Percentiles rank a stretch among this genome's conserved stretches.
Conservation (phyloP, 1,140 invertebrate genomes). For the Mactra quadrangularis region DNA sequence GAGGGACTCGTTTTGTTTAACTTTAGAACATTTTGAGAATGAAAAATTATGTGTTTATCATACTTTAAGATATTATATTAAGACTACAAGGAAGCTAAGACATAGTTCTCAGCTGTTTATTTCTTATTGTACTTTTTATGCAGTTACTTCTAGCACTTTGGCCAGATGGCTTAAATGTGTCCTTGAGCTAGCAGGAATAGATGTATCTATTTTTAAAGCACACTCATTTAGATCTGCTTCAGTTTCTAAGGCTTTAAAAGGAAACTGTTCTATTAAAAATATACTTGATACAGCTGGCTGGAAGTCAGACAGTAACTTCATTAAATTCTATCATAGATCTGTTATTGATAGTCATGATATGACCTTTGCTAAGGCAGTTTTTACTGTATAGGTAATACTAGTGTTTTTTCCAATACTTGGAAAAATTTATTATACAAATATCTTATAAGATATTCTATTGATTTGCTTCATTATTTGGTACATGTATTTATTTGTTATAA, state of each 20-base stretch:
- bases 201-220: slow-evolving; percentile 22
- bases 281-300: too few relatives aligned
- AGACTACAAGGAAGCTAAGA: slow-evolving; percentile 5
- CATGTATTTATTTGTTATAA: neutral
- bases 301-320: too few relatives aligned
- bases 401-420: too few relatives aligned
- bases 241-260: slow-evolving; percentile 8
- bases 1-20: neutral
- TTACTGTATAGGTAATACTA: too few relatives aligned
- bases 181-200: slow-evolving; percentile 9
- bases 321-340: too few relatives aligned
- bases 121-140: slow-evolving; percentile 17
- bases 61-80: slow-evolving; percentile 22
- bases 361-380: slow-evolving; percentile 5
- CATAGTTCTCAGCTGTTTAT: slow-evolving; percentile 2
- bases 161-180: slow-evolving; percentile 28
- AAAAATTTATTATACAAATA: too few relatives aligned
- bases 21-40: slow-evolving; percentile 26
- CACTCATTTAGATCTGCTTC: slow-evolving; percentile 46
- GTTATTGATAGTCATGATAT: too few relatives aligned
- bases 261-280: slow-evolving; percentile 5
- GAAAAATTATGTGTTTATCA: slow-evolving; percentile 38
- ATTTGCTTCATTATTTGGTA: neutral
- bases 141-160: slow-evolving; percentile 35
- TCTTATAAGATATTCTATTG: too few relatives aligned